Evolutionary conservation across 1,140 invertebrate species (phyloP).

Genomic region (Ephestia elutella): DNA sequence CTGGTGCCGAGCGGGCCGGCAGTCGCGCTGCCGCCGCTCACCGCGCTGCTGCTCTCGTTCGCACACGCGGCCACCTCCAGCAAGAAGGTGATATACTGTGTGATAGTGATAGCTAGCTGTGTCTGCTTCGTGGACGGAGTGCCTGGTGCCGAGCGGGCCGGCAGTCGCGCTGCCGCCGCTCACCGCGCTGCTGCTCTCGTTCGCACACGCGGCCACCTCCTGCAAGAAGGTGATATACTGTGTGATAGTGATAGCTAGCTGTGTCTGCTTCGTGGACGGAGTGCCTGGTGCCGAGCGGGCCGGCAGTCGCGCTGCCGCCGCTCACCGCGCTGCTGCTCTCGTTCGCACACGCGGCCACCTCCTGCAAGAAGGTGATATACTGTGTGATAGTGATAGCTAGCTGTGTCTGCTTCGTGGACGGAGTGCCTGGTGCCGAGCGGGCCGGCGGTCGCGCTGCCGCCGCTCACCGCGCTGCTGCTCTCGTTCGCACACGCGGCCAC

Average conservation of each 20-base stretch:
- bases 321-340: constrained; percentile 63
- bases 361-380: constrained; percentile 76
- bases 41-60: constrained; percentile 60
- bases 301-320: constrained; percentile 50
- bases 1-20: constrained; percentile 46
- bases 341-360: constrained; percentile 50
- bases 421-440: constrained; percentile 63
- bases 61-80: constrained; percentile 52
- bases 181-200: constrained; percentile 60
- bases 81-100: constrained; percentile 72
- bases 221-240: constrained; percentile 74
- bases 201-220: constrained; percentile 47
- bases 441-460: constrained; percentile 49
- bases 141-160: constrained; percentile 57
- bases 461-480: constrained; percentile 60
- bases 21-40: constrained; percentile 59
- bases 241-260: too few relatives aligned
- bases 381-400: too few relatives aligned
- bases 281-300: constrained; percentile 61
- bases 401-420: too few relatives aligned
- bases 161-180: constrained; percentile 56
- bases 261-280: constrained; percentile 55
- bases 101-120: constrained; percentile 25
- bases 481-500: constrained; percentile 56
- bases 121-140: constrained; percentile 52